Percentiles rank a stretch among this genome's conserved stretches.
phyloP scores from a whole-genome alignment of 2,113 vertebrate genomes.

The Platysternon megacephalum region DNA sequence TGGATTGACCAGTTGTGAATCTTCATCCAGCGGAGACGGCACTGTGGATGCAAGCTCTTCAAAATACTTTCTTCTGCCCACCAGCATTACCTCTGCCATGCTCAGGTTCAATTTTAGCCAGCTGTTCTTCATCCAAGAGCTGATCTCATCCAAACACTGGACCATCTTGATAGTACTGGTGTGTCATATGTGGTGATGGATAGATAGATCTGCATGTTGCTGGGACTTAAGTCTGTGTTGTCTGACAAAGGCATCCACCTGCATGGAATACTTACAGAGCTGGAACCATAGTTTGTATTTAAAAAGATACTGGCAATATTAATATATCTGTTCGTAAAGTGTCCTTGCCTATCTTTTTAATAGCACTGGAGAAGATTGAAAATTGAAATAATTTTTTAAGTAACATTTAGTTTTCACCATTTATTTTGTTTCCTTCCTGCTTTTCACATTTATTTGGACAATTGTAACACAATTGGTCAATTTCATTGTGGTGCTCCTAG shows the following conservation, averaged over 20 bases:
- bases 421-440: background rate
- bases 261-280: background rate
- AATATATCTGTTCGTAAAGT: background rate
- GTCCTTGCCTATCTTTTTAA: background rate
- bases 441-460: background rate
- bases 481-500: background rate
- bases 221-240: background rate
- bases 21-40: too few relatives aligned
- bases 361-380: background rate
- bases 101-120: too few relatives aligned
- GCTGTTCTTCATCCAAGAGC: too few relatives aligned
- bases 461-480: background rate
- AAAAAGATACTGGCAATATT: background rate
- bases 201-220: too few relatives aligned
- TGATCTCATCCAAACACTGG: too few relatives aligned
- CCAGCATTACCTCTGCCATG: too few relatives aligned
- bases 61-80: too few relatives aligned
- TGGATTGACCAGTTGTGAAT: too few relatives aligned
- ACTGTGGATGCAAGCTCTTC: too few relatives aligned
- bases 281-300: background rate
- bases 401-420: background rate
- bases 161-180: too few relatives aligned
- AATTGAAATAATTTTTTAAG: background rate
- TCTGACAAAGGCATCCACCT: background rate
- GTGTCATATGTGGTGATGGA: too few relatives aligned